Base-by-base conservation (phyloP, 2,888 invertebrate species). In the Portevinia maculata region DNA sequence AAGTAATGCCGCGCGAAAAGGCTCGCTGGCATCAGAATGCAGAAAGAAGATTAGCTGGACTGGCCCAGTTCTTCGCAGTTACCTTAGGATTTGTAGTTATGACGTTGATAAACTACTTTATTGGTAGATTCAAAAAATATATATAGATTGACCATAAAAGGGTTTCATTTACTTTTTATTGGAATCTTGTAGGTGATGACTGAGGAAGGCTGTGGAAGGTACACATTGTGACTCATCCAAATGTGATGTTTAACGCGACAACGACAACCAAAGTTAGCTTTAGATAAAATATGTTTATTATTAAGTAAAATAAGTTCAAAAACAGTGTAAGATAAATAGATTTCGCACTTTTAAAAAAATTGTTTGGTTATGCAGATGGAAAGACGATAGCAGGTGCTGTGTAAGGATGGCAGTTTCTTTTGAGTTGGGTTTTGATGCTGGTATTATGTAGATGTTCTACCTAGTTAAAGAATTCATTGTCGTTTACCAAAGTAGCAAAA, bases 1-100 rank as follows among this genome's bases (percentile, higher is more conserved):
- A 96, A 89, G 94, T 96, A 46, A 90, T 96, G 41, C 96, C 96
- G 0, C 92, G 95, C 37, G 96, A 96, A 91, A 92, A 95, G 84
- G 94, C 95, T 52, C 92, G 93, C 83, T 95, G 95, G 94, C 95
- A 95, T 88, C 92, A 93, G 85, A 90, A 91, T 85, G 88, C 88
- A 30, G 89, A 90, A 41, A 90, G 90, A 53, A 92, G 92, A 73
- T 88, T 87, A 13, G 94, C 95, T 1, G 95, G 95, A 4, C 86
- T 94, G 30, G 87, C 92, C 1, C 95, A 95, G 89, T 93, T 95
- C 73, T 19, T 92, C 0, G 91, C 94, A 0, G 93, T 94, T 5
- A 86, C 88, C 1, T 55, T 91, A 0, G 95, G 95, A 34, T 95
- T 95, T 88, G 86, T 88, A 0, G 85, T 93, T 6, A 95, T 95